A percentile compares a stretch with the other conserved stretches of the same genome.
Conservation (phyloP, 2,113 vertebrate species). For the Megalops atlanticus region DNA sequence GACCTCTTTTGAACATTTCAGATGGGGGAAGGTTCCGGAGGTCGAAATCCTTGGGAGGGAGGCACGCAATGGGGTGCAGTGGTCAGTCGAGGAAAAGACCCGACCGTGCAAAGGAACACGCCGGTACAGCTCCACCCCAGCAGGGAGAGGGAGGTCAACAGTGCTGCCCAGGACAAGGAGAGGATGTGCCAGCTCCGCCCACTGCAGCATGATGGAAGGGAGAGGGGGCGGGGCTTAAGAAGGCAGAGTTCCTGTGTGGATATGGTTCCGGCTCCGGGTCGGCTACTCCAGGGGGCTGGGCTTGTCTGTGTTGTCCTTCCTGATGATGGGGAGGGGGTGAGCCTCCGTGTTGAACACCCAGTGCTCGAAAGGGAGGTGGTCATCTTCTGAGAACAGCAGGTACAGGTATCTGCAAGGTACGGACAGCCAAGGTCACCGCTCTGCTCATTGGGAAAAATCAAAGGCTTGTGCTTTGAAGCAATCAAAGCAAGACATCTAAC, state of each 20-base stretch:
- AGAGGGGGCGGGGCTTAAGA: background rate
- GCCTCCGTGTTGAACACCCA: conserved; percentile 98
- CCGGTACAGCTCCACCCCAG: background rate
- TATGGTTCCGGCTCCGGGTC: background rate
- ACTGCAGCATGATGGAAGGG: background rate
- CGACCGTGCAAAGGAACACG: background rate
- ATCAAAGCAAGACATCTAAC: too few species aligned
- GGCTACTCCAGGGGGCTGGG: conserved; percentile 67
- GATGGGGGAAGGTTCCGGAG: background rate
- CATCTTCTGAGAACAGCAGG: conserved; percentile 95
- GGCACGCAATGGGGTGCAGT: background rate
- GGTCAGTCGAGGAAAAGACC: background rate
- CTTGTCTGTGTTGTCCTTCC: conserved; percentile 58
- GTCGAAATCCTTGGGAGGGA: too few species aligned
- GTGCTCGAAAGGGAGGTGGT: conserved; percentile 89
- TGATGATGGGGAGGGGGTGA: conserved; percentile 88
- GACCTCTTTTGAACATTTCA: background rate
- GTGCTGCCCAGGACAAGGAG: background rate
- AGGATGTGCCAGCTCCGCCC: background rate
- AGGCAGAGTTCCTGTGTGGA: background rate
- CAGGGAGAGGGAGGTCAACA: background rate
- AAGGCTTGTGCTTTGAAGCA: too few species aligned
- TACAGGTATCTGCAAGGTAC: conserved; percentile 86
- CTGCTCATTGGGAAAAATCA: too few species aligned
- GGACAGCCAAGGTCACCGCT: background rate